These are phyloP conservation scores for Phoenicopterus ruber DNA, from an alignment of 2,113 vertebrate genomes.

Conservation along the genomic window DNA sequence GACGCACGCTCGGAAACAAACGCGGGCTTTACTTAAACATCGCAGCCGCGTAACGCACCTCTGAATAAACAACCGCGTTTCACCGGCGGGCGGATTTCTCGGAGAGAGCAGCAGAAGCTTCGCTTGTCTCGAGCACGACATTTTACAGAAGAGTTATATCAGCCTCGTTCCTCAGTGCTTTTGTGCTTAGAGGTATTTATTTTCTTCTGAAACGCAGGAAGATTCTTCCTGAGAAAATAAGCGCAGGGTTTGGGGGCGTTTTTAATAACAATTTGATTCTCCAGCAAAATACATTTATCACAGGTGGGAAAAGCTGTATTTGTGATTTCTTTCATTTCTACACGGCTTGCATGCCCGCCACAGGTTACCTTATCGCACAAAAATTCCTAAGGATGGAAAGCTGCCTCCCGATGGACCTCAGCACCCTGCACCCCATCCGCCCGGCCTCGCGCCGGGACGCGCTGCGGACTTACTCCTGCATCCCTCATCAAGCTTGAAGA, in stretches of 20 bases:
- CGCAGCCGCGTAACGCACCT: accelerated
- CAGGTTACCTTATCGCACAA: not conserved
- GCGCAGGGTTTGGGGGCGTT: not conserved
- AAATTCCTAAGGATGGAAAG: not conserved
- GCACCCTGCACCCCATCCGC: not conserved
- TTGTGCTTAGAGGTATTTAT: not conserved
- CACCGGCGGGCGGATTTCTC: not conserved
- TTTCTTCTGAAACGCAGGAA: not conserved
- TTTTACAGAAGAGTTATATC: not conserved
- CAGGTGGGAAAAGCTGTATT: not conserved
- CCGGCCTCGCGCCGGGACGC: accelerated
- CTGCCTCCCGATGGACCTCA: not conserved
- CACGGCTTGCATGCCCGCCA: not conserved
- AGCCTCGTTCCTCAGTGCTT: not conserved
- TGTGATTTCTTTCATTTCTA: not conserved
- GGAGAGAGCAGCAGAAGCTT: not conserved
- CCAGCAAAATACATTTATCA: not conserved
- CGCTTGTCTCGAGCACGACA: not conserved
- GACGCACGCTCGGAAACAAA: accelerated
- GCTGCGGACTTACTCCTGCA: accelerated
- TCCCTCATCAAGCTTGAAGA: accelerated
- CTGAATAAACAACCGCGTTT: not conserved
- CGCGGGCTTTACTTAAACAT: not conserved
- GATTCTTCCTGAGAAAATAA: not conserved
- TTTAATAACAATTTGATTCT: not conserved